Conservation (phyloP, 2,797 vertebrate genomes). For the Cyclopterus lumpus region DNA sequence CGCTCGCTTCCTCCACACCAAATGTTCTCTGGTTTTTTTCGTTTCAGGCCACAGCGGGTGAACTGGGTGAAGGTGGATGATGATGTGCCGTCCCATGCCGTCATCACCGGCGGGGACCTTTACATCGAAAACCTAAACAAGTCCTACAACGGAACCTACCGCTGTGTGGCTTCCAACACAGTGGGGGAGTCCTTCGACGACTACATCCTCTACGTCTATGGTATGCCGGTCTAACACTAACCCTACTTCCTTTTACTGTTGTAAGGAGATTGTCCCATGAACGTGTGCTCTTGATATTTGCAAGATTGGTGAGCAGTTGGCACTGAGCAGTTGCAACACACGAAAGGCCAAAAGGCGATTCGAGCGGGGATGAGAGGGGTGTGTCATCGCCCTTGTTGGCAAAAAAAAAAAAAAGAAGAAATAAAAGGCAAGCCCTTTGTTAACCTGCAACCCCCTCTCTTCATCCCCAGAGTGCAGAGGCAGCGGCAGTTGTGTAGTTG, state of each 20-base stretch:
- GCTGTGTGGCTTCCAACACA: slow-evolving; percentile 93
- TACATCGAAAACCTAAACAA: slow-evolving; percentile 98
- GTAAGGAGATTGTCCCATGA: not conserved
- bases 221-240: slow-evolving; percentile 80
- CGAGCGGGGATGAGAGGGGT: not conserved
- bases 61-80: slow-evolving; percentile 97
- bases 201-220: slow-evolving; percentile 97
- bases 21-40: slow-evolving; percentile 50
- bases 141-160: slow-evolving; percentile 98
- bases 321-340: slow-evolving; percentile 25
- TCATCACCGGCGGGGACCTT: slow-evolving; percentile 92
- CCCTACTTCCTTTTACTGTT: not conserved
- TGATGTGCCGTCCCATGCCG: slow-evolving; percentile 93
- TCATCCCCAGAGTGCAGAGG: not conserved
- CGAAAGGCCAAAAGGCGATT: not conserved
- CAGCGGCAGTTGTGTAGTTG: not conserved
- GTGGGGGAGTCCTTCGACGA: slow-evolving; percentile 94
- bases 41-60: slow-evolving; percentile 90
- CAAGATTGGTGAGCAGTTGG: slow-evolving; percentile 17
- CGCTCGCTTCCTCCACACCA: slow-evolving; percentile 53
- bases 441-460: not conserved
- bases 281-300: slow-evolving; percentile 20
- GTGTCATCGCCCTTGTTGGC: not conserved
- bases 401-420: too few relatives aligned
- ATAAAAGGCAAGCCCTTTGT: not conserved